These are phyloP conservation scores for Acanthiza pusilla DNA, from an alignment of 2,797 vertebrate genomes.

Conservation along the genomic window DNA sequence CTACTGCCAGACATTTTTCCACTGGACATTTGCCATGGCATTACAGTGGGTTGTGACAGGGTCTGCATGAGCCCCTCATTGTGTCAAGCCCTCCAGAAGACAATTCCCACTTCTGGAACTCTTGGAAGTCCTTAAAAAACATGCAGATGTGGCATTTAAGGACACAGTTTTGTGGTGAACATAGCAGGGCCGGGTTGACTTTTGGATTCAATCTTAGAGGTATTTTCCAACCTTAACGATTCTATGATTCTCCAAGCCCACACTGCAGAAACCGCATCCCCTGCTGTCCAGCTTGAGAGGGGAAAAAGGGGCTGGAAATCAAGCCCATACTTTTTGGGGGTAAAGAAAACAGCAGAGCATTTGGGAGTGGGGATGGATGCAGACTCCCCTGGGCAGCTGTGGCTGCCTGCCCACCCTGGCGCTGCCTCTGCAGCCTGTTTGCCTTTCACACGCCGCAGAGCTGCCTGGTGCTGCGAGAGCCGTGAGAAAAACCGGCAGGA, in stretches of 20 bases:
- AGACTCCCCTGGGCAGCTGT: not conserved
- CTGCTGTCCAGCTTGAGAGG: not conserved
- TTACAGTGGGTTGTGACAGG: not conserved
- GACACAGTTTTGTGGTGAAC: not conserved
- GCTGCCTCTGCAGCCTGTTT: not conserved
- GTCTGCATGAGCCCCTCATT: fast-evolving
- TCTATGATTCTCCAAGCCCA: not conserved
- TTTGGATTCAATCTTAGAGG: not conserved
- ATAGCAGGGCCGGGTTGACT: not conserved
- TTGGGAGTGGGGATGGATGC: not conserved
- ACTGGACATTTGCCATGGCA: fast-evolving
- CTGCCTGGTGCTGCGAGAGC: constrained; percentile 49
- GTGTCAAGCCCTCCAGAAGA: not conserved
- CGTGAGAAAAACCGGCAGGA: constrained; percentile 72
- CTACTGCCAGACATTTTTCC: not conserved
- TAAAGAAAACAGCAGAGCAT: not conserved
- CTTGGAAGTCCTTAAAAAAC: not conserved
- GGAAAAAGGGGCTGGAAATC: not conserved
- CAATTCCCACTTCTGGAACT: not conserved
- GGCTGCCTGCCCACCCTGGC: not conserved
- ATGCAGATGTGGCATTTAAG: not conserved
- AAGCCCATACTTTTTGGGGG: not conserved
- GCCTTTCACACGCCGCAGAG: constrained; percentile 58
- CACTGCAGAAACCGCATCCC: not conserved
- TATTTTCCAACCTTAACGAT: not conserved